phyloP scores from a whole-genome alignment of 2,888 invertebrate genomes.

The Coenonympha arcania region DNA sequence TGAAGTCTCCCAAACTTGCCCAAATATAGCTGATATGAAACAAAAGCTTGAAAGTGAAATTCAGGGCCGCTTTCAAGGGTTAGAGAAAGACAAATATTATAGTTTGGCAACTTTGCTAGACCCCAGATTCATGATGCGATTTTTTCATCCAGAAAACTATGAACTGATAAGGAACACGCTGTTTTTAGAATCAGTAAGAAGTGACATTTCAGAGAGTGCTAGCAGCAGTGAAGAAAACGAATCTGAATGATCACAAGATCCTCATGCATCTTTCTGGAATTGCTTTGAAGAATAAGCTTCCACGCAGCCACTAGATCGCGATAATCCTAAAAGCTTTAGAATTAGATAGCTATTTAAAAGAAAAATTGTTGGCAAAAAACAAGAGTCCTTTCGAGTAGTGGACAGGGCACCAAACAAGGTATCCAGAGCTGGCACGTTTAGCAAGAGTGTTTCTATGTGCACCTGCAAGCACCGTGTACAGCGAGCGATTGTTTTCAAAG shows the following conservation, averaged over 20 bases:
- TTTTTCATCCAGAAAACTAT: slow-evolving; percentile 14
- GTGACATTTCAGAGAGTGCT: slow-evolving; percentile 11
- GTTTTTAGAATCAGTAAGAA: slow-evolving; percentile 13
- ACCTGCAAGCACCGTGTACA: slow-evolving; percentile 11
- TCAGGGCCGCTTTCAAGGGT: neutral
- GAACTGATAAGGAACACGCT: slow-evolving; percentile 13
- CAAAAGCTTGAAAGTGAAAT: slow-evolving; percentile 1
- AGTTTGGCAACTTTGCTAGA: slow-evolving; percentile 4
- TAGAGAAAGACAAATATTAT: slow-evolving; percentile 3
- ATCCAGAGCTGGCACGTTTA: slow-evolving; percentile 1
- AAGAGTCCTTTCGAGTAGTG: neutral
- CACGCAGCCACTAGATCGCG: slow-evolving; percentile 13
- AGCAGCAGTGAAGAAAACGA: slow-evolving; percentile 11
- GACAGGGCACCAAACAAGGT: neutral
- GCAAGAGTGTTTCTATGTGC: slow-evolving; percentile 5
- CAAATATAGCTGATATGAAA: slow-evolving; percentile 2
- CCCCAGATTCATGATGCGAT: slow-evolving; percentile 11
- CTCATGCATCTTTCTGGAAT: slow-evolving; percentile 16
- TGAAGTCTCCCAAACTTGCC: slow-evolving; percentile 1
- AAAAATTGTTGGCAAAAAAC: neutral
- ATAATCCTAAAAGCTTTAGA: slow-evolving; percentile 15
- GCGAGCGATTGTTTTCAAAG: slow-evolving; percentile 9
- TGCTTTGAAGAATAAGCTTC: slow-evolving; percentile 18
- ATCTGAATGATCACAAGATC: slow-evolving; percentile 2
- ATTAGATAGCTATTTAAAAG: slow-evolving; percentile 1